phyloP scores from a whole-genome alignment of 2,888 invertebrate genomes.

The Cheilosia impressa region DNA sequence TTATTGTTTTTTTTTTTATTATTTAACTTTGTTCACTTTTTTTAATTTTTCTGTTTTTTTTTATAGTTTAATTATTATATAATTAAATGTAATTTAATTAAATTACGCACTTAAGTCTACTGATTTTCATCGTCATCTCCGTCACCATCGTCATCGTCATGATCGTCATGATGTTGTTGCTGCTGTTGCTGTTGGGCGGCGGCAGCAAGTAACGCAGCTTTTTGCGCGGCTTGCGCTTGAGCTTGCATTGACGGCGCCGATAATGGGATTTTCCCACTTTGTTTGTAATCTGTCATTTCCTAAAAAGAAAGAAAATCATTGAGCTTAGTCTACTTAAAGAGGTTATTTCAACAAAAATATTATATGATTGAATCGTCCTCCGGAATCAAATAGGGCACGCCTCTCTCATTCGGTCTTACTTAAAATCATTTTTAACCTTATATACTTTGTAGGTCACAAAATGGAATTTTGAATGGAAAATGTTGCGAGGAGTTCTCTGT shows the following conservation, averaged over 20 bases:
- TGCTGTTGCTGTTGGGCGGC: constrained; percentile 81
- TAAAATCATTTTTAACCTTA: too few relatives aligned
- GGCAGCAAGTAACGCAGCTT: constrained; percentile 83
- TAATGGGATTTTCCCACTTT: constrained; percentile 84
- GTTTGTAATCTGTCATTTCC: constrained; percentile 84
- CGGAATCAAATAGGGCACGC: too few relatives aligned
- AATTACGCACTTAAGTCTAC: constrained; percentile 82
- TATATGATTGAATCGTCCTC: too few relatives aligned
- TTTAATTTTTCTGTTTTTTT: constrained; percentile 65
- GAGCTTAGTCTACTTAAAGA: too few relatives aligned
- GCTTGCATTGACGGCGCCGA: constrained; percentile 83
- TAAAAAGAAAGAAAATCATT: constrained; percentile 67
- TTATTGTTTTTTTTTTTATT: constrained; percentile 59
- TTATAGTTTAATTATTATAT: constrained; percentile 68
- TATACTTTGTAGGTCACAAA: too few relatives aligned
- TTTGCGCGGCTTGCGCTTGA: constrained; percentile 82
- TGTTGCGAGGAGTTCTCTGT: too few relatives aligned
- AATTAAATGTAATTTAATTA: constrained; percentile 72
- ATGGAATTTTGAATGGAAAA: too few relatives aligned
- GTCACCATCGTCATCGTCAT: constrained; percentile 83
- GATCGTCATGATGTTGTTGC: constrained; percentile 82
- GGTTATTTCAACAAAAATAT: too few relatives aligned
- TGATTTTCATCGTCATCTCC: constrained; percentile 84
- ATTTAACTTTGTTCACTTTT: constrained; percentile 66
- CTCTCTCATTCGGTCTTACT: too few relatives aligned